Base-by-base conservation (phyloP, 2,797 vertebrate species). In the Anabacerthia variegaticeps region DNA sequence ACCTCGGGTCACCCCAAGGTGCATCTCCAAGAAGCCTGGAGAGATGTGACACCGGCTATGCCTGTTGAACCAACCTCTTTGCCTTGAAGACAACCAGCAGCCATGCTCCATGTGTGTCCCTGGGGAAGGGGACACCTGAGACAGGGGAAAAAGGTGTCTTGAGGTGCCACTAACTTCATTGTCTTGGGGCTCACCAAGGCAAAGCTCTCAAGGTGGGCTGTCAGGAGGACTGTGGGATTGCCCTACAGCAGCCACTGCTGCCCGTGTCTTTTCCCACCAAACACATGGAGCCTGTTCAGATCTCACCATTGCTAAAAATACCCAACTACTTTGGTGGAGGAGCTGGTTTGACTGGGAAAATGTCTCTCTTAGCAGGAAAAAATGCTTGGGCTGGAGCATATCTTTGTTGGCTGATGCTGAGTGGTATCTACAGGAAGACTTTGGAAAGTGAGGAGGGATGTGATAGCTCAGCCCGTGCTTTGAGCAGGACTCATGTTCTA, bases 311-410 rank as follows among this genome's bases (percentile, higher is more conserved):
- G 51, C 83, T 94, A 51, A 83, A 94, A 85, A 80, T 77, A 87
- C 32, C 63, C 26, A 36, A 1, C 48, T 75, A 9, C 39, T 86
- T 81, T 34, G 24, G 9, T 74, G 63, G 67, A 85, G 80, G 51
- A 90, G 62, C 23, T 74, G n/a, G 1, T 55, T 67, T 89, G 56
- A 65, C 91, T 74, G 81, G 27, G 71, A 62, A 89, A 86, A 71
- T 44, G 12, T 41, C 59, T 94, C 79, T 91, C 65, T 67, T 66
- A 68, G 37, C 26, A 88, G 94, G 94, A 87, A 95, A 93, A 94
- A 92, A 79, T 87, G 44, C 88, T 51, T 74, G 59, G 67, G 37
- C 77, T 14, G 7, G 52, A 85, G 65, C 68, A 61, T 96, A 95
- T 96, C 93, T 92, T 92, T 91, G 46, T 62, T 95, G 87, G 69